Conservation (phyloP, 2,797 vertebrate genomes). For the Mormyrops boulengeri region DNA sequence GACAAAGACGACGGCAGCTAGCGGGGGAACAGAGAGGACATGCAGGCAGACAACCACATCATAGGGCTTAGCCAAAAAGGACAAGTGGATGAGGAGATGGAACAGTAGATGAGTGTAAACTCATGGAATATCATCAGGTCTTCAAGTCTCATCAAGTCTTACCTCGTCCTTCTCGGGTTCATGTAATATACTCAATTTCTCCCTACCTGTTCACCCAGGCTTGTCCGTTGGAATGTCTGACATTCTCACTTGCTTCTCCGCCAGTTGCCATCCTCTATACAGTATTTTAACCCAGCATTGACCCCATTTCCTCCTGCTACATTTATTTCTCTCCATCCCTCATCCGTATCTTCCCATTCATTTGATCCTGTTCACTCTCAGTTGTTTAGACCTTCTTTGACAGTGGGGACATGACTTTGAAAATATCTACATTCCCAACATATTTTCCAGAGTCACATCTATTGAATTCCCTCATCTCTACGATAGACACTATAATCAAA, state of each 20-base stretch:
- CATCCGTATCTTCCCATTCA: not conserved
- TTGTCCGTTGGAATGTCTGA: not conserved
- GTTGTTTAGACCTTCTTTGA: not conserved
- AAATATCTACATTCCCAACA: not conserved
- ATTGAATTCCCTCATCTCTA: not conserved
- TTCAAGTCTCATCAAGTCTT: not conserved
- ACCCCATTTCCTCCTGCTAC: not conserved
- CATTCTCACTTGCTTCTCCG: not conserved
- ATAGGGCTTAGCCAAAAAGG: not conserved
- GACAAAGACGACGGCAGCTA: constrained; percentile 13
- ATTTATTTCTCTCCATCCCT: not conserved
- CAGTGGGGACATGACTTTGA: not conserved
- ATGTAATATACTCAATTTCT: not conserved
- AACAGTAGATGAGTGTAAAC: constrained; percentile 18
- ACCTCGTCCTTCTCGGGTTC: not conserved
- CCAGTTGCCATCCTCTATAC: not conserved
- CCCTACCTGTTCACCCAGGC: not conserved
- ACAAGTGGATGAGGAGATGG: constrained; percentile 33
- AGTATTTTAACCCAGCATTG: not conserved
- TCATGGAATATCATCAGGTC: not conserved
- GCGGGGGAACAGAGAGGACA: constrained; percentile 30
- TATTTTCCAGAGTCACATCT: not conserved
- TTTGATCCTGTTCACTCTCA: not conserved
- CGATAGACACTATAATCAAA: not conserved
- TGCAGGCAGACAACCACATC: constrained; percentile 19